Base-by-base conservation (phyloP, 2,888 invertebrate genomes). In the Lasioglossum vierecki region DNA sequence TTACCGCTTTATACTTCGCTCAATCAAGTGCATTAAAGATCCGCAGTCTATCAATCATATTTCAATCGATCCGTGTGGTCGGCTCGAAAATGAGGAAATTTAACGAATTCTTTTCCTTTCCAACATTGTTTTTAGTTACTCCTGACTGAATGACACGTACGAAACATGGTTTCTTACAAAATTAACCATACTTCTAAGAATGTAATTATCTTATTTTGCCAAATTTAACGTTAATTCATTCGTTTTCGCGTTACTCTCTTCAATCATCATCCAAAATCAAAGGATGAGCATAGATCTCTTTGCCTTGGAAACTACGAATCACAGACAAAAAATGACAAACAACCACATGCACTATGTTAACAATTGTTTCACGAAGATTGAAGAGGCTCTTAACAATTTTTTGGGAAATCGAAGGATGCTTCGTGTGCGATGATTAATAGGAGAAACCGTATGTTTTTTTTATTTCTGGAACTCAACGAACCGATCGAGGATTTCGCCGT, bases 401-500 rank as follows among this genome's bases (percentile, higher is more conserved):
- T 26, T 13, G 15, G 13, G 15, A 30, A 26, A 60, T 30, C 2
- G 1, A 5, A 60, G 1, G 39, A 68, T 35, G 41, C 22, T 39
- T n/a, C 70, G 39, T 41, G 1, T 30, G 30, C 30, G 30, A 0
- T 1, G 30, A 30, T 30, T 41, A 22, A 39, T 41, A 5, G 2
- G 13, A 70, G n/a, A 41, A 41, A 1, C 11, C 41, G 11, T 63
- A 44, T 46, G 13, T 80, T 88, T 76, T 73, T 82, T 81, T 84
- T 63, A 68, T 83, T 74, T 84, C 78, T 46, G 70, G 15, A 57
- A 78, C 57, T 49, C n/a, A 66, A 63, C 15, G 15, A 79, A 66
- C 71, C 46, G 76, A 66, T 66, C n/a, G 74, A 78, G 4, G 39
- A 78, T 74, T 73, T 91, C 88, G 88, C 80, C 85, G 71, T 81